A percentile compares a stretch with the other conserved stretches of the same genome.
Conservation (phyloP, 2,888 invertebrate genomes). For the Lochmaea crataegi region DNA sequence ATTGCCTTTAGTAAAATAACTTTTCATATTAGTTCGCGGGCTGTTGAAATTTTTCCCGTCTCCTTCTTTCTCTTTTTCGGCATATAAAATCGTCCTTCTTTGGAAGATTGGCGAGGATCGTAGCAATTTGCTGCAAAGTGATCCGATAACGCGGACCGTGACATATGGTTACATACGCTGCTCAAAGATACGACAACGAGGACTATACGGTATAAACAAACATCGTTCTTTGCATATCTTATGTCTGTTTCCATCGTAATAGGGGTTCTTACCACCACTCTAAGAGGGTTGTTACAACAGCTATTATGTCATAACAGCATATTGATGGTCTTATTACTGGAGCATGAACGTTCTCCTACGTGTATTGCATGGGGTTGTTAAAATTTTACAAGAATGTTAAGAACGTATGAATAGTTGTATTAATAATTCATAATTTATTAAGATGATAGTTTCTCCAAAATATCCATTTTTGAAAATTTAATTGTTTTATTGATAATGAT, state of each 20-base stretch:
- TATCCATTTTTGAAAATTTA: no score
- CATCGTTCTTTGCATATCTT: slow-evolving; percentile 65
- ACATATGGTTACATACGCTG: slow-evolving; percentile 65
- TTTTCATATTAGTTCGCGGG: slow-evolving; percentile 61
- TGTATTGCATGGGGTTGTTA: slow-evolving; percentile 4
- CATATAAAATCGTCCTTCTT: slow-evolving; percentile 48
- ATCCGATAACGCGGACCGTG: slow-evolving; percentile 63
- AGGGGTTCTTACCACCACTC: slow-evolving; percentile 53
- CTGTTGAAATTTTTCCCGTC: slow-evolving; percentile 57
- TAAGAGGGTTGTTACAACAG: slow-evolving; percentile 59
- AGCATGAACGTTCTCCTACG: slow-evolving; percentile 46
- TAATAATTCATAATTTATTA: no score
- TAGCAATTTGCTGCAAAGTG: slow-evolving; percentile 64
- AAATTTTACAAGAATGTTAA: slow-evolving; percentile 11
- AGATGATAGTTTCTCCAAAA: no score
- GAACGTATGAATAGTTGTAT: background rate
- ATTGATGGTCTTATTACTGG: slow-evolving; percentile 58
- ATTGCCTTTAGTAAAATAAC: slow-evolving; percentile 53
- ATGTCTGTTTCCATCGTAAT: slow-evolving; percentile 58
- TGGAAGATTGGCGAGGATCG: slow-evolving; percentile 60
- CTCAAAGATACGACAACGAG: slow-evolving; percentile 56
- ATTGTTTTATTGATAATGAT: no score
- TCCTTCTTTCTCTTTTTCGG: slow-evolving; percentile 45
- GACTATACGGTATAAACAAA: slow-evolving; percentile 61
- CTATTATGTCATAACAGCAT: slow-evolving; percentile 64